A percentile compares a stretch with the other conserved stretches of the same genome.
These are phyloP conservation scores for Gastrophryne carolinensis DNA, from an alignment of 2,797 vertebrate species.

Conservation along the genomic window DNA sequence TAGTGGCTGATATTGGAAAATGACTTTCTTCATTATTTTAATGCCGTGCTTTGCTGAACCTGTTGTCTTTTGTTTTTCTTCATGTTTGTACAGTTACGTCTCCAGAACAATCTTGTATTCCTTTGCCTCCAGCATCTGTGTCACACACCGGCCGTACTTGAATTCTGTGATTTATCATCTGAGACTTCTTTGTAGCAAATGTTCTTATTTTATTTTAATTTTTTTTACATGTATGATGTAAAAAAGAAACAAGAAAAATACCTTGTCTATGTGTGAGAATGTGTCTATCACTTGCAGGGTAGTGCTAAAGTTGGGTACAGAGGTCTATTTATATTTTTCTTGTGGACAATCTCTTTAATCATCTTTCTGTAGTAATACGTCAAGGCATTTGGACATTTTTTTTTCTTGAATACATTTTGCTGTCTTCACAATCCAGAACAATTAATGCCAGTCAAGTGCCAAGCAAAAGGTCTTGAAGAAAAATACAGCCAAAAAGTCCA, in stretches of 20 bases:
- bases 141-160: slow-evolving; percentile 70
- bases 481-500: too few relatives aligned
- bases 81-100: slow-evolving; percentile 66
- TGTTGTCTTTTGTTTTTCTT: slow-evolving; percentile 41
- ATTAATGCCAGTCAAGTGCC: too few relatives aligned
- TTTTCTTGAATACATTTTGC: too few relatives aligned
- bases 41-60: slow-evolving; percentile 52
- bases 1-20: slow-evolving; percentile 73
- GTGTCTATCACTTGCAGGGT: too few relatives aligned
- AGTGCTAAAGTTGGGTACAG: too few relatives aligned
- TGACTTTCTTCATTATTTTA: slow-evolving; percentile 64
- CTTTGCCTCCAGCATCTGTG: slow-evolving; percentile 59
- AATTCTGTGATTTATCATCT: slow-evolving; percentile 63
- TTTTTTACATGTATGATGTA: neutral
- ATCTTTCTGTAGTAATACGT: too few relatives aligned
- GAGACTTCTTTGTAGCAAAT: neutral
- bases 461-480: too few relatives aligned
- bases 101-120: slow-evolving; percentile 95
- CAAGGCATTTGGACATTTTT: too few relatives aligned
- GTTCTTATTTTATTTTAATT: neutral
- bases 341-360: too few relatives aligned
- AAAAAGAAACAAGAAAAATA: neutral
- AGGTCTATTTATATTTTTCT: too few relatives aligned
- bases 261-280: too few relatives aligned
- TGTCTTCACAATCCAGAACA: too few relatives aligned